phyloP scores from a whole-genome alignment of 1,140 invertebrate genomes.

The Drosophila eugracilis region DNA sequence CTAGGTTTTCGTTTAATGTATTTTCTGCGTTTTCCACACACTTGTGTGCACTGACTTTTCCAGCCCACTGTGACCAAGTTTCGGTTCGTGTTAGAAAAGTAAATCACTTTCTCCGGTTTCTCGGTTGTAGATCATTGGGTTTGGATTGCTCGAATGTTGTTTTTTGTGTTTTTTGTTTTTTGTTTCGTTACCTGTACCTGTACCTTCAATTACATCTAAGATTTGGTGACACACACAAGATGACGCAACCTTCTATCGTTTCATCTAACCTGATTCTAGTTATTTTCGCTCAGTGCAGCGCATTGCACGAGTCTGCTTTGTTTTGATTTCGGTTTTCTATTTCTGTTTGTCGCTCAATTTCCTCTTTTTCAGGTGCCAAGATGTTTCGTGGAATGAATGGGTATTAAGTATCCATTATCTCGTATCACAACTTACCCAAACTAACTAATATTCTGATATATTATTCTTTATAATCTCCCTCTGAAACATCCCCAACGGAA shows the following conservation, averaged over 20 bases:
- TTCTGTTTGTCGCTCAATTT: conserved; percentile 34
- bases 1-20: conserved; percentile 34
- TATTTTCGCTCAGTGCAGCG: conserved; percentile 11
- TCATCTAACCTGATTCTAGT: background rate
- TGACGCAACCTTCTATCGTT: conserved; percentile 54
- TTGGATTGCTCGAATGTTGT: conserved; percentile 1
- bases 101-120: conserved; percentile 39
- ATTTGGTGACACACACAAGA: conserved; percentile 38
- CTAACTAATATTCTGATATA: no score
- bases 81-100: conserved; percentile 16
- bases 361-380: conserved; percentile 7
- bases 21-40: conserved; percentile 11
- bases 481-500: no score
- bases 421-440: no score
- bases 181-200: background rate
- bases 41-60: conserved; percentile 20
- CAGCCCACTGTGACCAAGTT: conserved; percentile 13
- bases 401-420: background rate
- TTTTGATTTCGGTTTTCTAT: conserved; percentile 48
- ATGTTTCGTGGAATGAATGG: conserved; percentile 4
- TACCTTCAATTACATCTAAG: conserved; percentile 19
- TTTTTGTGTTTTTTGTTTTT: background rate
- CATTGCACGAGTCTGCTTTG: conserved; percentile 1
- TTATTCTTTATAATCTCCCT: no score
- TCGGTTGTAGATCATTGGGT: conserved; percentile 23